Percentiles rank a stretch among this genome's conserved stretches.
Evolutionary conservation across 2,888 invertebrate genomes (phyloP).

Genomic region (Drosophila emarginata): DNA sequence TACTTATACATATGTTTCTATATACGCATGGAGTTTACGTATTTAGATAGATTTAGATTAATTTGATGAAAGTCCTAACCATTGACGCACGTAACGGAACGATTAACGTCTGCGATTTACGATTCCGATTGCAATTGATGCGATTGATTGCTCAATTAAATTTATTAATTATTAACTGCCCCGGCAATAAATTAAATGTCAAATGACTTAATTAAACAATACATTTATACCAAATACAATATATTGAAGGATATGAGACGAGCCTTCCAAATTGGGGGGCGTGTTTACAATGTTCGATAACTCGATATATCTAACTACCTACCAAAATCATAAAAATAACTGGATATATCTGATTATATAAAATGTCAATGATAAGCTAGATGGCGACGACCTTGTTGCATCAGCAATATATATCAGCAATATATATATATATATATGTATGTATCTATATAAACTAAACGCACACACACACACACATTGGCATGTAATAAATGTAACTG

Average conservation of each 20-base stretch:
- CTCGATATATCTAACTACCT: no score
- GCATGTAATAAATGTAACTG: constrained; percentile 1
- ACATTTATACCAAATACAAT: not conserved
- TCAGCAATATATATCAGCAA: constrained; percentile 21
- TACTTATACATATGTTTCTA: no score
- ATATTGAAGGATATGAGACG: not conserved
- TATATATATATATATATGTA: not conserved
- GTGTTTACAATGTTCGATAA: constrained; percentile 19
- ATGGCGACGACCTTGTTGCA: constrained; percentile 37
- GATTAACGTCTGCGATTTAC: constrained; percentile 23
- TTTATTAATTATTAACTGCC: constrained; percentile 31
- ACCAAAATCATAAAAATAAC: no score
- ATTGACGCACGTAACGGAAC: constrained; percentile 17
- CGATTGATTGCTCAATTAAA: constrained; percentile 40
- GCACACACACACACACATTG: not conserved
- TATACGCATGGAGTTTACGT: no score
- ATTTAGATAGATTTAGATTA: no score
- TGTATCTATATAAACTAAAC: not conserved
- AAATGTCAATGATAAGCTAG: constrained; percentile 21
- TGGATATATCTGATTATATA: no score
- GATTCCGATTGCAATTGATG: constrained; percentile 37
- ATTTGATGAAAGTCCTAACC: no score
- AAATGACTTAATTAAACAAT: constrained; percentile 61
- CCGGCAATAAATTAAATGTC: constrained; percentile 56
- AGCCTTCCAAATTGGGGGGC: constrained; percentile 34